These are phyloP conservation scores for Gambusia holbrooki DNA, from an alignment of 2,113 vertebrate species.

Conservation along the genomic window DNA sequence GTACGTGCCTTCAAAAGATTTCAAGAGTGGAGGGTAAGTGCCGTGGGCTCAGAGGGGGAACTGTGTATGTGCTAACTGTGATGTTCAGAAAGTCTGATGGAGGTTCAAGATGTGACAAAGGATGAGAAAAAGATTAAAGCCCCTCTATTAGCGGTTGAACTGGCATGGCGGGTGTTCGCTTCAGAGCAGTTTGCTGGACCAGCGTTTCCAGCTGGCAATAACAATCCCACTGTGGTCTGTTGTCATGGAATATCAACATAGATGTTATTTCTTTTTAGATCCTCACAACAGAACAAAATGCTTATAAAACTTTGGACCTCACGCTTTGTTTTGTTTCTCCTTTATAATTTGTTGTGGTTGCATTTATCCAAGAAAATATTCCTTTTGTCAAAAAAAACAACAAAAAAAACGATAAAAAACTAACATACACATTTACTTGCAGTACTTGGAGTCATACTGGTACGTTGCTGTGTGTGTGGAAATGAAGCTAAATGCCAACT, in stretches of 20 bases:
- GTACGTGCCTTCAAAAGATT: conserved; percentile 64
- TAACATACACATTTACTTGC: conserved; percentile 34
- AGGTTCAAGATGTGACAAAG: conserved; percentile 64
- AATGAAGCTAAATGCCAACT: conserved; percentile 37
- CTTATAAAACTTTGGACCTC: conserved; percentile 64
- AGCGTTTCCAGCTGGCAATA: conserved; percentile 70
- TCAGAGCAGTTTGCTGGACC: conserved; percentile 46
- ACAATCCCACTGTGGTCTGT: conserved; percentile 69
- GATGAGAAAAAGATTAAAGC: conserved; percentile 38
- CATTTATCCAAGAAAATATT: conserved; percentile 45
- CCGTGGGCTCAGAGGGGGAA: conserved; percentile 40
- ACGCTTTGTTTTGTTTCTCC: conserved; percentile 45
- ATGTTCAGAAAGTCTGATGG: conserved; percentile 44
- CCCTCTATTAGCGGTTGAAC: conserved; percentile 58
- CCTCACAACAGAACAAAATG: conserved; percentile 78
- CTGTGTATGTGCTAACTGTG: conserved; percentile 40
- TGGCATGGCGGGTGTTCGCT: conserved; percentile 59
- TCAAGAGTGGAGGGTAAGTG: conserved; percentile 14
- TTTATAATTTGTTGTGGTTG: conserved; percentile 42
- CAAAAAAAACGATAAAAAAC: too few relatives aligned
- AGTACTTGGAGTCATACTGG: conserved; percentile 44
- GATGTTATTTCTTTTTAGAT: conserved; percentile 64
- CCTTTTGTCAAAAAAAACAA: conserved; percentile 41
- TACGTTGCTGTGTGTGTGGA: conserved; percentile 44
- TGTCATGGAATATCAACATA: conserved; percentile 74